A percentile compares a stretch with the other conserved stretches of the same genome.
Conservation (phyloP, 2,113 vertebrate genomes). For the Tricholaema leucomelas region DNA sequence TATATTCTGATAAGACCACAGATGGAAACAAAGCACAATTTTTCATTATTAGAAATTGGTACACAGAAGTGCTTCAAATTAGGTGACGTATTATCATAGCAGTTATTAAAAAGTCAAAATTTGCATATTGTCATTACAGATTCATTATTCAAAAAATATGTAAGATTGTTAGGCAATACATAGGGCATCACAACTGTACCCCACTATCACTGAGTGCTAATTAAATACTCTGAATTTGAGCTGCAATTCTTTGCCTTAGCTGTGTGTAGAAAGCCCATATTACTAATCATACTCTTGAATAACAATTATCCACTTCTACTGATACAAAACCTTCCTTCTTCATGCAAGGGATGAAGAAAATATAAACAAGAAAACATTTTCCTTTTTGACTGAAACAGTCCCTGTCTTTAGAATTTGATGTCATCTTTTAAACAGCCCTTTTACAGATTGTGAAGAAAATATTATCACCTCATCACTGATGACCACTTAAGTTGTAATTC, state of each 20-base stretch:
- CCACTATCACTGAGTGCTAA: background rate
- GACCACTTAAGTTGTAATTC: conserved; percentile 54
- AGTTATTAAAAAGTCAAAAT: conserved; percentile 31
- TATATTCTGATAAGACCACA: background rate
- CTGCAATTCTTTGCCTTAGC: background rate
- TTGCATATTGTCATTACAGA: background rate
- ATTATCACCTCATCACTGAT: conserved; percentile 63
- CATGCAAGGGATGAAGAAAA: conserved; percentile 18
- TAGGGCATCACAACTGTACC: background rate
- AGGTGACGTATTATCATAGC: background rate
- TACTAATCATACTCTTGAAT: conserved; percentile 10
- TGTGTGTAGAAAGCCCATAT: background rate
- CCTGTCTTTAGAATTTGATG: background rate
- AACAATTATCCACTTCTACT: conserved; percentile 14
- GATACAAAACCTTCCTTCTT: conserved; percentile 38
- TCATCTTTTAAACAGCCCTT: conserved; percentile 58
- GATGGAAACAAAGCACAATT: background rate
- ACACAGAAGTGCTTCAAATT: background rate
- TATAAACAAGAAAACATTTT: conserved; percentile 45
- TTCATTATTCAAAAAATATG: conserved; percentile 28
- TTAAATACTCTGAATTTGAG: conserved; percentile 28
- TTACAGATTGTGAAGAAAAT: conserved; percentile 53
- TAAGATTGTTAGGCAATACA: background rate
- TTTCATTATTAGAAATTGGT: background rate
- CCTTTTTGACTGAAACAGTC: conserved; percentile 42